A percentile compares a stretch with the other conserved stretches of the same genome.
Conservation (phyloP, 2,113 vertebrate species). For the Malaclemys terrapin region DNA sequence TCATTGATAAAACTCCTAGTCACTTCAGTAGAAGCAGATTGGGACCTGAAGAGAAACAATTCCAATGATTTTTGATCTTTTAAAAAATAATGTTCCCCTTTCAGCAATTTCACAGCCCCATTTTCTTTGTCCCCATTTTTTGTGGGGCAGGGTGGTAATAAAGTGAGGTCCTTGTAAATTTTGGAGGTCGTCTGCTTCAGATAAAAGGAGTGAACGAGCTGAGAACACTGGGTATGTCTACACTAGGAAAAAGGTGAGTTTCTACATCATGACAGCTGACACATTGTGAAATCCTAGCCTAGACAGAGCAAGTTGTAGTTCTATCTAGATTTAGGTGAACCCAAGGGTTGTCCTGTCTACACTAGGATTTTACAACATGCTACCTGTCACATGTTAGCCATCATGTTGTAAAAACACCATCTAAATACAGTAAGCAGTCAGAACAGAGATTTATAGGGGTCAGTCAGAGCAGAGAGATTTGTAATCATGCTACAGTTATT, state of each 20-base stretch:
- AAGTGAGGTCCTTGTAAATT: not conserved
- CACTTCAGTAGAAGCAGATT: not conserved
- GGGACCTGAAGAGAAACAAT: not conserved
- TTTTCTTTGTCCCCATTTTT: not conserved
- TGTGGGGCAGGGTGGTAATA: not conserved
- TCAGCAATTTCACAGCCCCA: not conserved
- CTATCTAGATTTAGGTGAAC: not conserved
- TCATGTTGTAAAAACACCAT: not conserved
- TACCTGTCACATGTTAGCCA: not conserved
- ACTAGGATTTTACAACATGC: not conserved
- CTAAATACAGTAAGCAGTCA: not conserved
- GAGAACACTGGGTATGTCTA: not conserved
- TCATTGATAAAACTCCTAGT: not conserved
- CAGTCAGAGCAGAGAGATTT: not conserved
- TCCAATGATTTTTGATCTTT: not conserved
- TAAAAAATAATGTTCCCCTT: not conserved
- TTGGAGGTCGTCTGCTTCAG: not conserved
- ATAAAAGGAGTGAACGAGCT: not conserved
- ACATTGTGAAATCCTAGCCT: not conserved
- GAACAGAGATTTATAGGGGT: not conserved
- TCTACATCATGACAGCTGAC: not conserved
- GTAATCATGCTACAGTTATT: not conserved
- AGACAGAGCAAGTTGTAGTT: not conserved
- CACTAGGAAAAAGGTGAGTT: not conserved
- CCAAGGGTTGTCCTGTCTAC: not conserved